Base-by-base conservation (phyloP, 1,140 invertebrate genomes). In the Zaprionus davidi region DNA sequence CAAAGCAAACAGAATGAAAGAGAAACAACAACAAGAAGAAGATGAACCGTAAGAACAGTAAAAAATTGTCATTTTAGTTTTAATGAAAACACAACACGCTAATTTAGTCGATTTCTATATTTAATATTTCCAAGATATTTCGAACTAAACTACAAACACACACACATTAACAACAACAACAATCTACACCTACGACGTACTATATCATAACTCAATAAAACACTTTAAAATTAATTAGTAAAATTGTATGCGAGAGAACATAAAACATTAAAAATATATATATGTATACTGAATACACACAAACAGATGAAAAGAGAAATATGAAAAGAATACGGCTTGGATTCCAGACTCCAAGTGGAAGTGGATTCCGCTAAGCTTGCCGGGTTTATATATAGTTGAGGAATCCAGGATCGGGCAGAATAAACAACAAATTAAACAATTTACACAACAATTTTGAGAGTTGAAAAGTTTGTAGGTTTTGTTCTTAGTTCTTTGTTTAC, bases 51-150 rank as follows among this genome's bases (percentile, higher is more conserved):
- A 77, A 85, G 84, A 87, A 87, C 83, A 88, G 80, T 81, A 83
- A 90, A 46, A 80, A 80, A 88, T 81, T 87, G 81, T 88, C 71
- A 88, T 84, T 88, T 81, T 76, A 88, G 73, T 84, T 88, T 72
- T 78, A 79, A 73, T 65, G 4, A 26, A 26, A 26, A 26, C 31
- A 66, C 9, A 31, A 68, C 24, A 69, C 31, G 67, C 44, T 58
- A 69, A 69, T 77, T 77, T 65, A 69, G 46, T 64, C 46, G 31
- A 24, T 69, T 79, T 26, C 24, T 62, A 69, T 56, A 62, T 74
- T 80, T 57, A 78, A 69, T 53, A 36, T 66, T 69, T 71, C 38
- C 64, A 17, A 63, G 55, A 57, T 46, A 31, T 51, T 53, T 34
- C 22, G n/a, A 67, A 58, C 17, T 67, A 49, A 58, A 67, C 55